Evolutionary conservation across 2,113 vertebrate genomes (phyloP).

Genomic region (Anarrhichthys ocellatus): DNA sequence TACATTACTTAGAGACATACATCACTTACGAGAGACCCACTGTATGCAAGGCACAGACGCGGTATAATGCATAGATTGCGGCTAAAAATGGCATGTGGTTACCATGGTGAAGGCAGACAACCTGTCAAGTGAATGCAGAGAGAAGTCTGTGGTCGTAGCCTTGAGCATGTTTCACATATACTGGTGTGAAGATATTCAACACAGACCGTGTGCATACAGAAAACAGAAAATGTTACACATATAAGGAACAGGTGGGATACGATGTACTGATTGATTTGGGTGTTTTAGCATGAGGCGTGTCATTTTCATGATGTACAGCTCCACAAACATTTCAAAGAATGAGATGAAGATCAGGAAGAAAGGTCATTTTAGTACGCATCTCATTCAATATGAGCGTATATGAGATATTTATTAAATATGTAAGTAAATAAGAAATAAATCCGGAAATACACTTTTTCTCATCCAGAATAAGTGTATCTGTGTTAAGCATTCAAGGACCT

Average conservation of each 20-base stretch:
- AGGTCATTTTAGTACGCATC: not conserved
- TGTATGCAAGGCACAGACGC: not conserved
- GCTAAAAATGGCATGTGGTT: slow-evolving; percentile 54
- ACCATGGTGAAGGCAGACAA: slow-evolving; percentile 56
- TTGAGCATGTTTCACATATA: slow-evolving; percentile 11
- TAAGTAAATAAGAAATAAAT: not conserved
- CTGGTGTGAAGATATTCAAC: not conserved
- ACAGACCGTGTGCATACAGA: not conserved
- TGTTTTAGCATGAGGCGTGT: not conserved
- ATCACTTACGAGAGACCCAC: not conserved
- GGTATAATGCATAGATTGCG: slow-evolving; percentile 14
- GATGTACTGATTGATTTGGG: not conserved
- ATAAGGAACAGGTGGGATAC: not conserved
- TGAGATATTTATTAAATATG: not conserved
- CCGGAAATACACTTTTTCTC: not conserved
- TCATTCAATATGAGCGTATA: not conserved
- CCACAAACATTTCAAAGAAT: not conserved
- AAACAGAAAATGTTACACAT: not conserved
- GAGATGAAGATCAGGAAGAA: not conserved
- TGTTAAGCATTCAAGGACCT: not conserved
- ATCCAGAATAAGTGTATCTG: not conserved
- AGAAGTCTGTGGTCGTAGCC: slow-evolving; percentile 8
- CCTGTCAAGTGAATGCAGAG: slow-evolving; percentile 9
- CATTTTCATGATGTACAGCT: not conserved
- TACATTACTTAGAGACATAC: not conserved